A percentile compares a stretch with the other conserved stretches of the same genome.
phyloP scores from a whole-genome alignment of 1,140 invertebrate species.

The Diplogasteroides magnus region DNA sequence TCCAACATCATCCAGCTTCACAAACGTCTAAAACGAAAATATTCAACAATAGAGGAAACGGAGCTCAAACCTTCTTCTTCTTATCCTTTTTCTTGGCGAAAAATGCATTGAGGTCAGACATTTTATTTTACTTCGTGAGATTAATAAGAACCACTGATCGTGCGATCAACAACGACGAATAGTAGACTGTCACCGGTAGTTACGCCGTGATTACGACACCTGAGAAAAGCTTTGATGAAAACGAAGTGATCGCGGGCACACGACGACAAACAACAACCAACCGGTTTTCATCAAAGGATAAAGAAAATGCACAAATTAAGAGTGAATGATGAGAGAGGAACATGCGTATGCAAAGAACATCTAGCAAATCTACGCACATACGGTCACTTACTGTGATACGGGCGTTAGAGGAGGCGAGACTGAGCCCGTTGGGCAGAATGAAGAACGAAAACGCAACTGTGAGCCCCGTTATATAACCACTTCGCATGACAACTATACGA shows the following conservation, averaged over 20 bases:
- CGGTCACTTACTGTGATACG: too few relatives aligned
- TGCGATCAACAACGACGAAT: not conserved
- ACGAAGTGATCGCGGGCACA: too few relatives aligned
- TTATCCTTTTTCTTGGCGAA: slow-evolving; percentile 36
- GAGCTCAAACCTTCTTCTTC: slow-evolving; percentile 26
- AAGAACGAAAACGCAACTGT: not conserved
- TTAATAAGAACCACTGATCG: not conserved
- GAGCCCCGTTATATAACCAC: not conserved
- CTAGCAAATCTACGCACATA: too few relatives aligned
- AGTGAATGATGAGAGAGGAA: too few relatives aligned
- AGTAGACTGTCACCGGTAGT: too few relatives aligned
- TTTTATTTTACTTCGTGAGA: slow-evolving; percentile 10
- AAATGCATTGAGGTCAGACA: slow-evolving; percentile 31
- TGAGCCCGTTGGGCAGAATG: not conserved
- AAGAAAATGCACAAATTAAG: too few relatives aligned
- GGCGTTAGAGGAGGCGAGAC: too few relatives aligned
- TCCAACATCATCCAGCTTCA: slow-evolving; percentile 27
- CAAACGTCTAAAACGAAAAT: slow-evolving; percentile 10
- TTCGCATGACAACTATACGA: not conserved
- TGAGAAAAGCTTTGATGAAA: too few relatives aligned
- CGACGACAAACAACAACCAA: too few relatives aligned
- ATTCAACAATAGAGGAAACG: not conserved
- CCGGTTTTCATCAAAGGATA: too few relatives aligned
- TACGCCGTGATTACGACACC: too few relatives aligned
- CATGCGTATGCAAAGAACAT: too few relatives aligned